Evolutionary conservation across 2,113 vertebrate species (phyloP).

Genomic region (Atherinomorus stipes): DNA sequence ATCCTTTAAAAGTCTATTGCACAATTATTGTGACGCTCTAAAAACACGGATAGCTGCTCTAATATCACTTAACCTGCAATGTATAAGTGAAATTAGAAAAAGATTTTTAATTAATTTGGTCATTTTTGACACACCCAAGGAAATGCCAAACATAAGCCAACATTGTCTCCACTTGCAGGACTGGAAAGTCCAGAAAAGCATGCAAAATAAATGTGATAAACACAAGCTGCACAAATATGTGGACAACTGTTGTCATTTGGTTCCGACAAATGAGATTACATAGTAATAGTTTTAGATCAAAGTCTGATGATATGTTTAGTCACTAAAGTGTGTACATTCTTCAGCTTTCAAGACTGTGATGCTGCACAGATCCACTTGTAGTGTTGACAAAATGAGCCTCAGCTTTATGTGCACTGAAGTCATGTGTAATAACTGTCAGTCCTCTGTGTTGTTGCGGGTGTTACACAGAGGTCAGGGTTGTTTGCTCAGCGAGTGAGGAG

Average conservation of each 20-base stretch:
- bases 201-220: conserved; percentile 28
- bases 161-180: conserved; percentile 11
- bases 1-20: neutral
- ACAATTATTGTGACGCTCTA: neutral
- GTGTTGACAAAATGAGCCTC: conserved; percentile 29
- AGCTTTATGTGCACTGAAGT: conserved; percentile 33
- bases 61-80: neutral
- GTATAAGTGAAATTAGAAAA: neutral
- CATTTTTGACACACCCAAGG: conserved; percentile 15
- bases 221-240: neutral
- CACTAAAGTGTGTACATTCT: neutral
- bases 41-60: neutral
- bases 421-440: conserved; percentile 63
- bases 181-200: conserved; percentile 56
- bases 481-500: conserved; percentile 69
- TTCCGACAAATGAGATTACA: neutral
- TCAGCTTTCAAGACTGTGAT: neutral
- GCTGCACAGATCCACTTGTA: neutral
- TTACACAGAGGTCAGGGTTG: conserved; percentile 67
- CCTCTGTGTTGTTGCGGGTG: conserved; percentile 44
- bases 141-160: conserved; percentile 3
- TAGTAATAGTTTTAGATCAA: neutral
- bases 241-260: neutral
- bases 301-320: neutral
- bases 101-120: neutral